A percentile compares a stretch with the other conserved stretches of the same genome.
These are phyloP conservation scores for Chrysaora quinquecirrha DNA, from an alignment of 30 jellyfish, hydroid and myxozoan genomes.

Conservation along the genomic window DNA sequence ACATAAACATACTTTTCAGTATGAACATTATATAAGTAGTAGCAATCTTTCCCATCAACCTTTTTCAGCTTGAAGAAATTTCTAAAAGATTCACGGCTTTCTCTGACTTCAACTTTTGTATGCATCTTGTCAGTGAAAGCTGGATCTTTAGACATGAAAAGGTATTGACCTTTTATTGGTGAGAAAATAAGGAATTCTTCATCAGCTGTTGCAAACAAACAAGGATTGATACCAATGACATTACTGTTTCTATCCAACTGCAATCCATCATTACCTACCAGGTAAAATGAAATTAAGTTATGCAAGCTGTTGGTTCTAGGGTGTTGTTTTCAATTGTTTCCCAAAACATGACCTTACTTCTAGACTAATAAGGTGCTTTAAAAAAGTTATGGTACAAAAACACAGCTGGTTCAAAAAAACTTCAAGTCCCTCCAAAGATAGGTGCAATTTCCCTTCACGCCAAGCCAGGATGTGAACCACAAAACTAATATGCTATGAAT, in stretches of 20 bases:
- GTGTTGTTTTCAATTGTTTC: no score
- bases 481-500: no score
- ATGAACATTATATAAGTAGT: conserved; percentile 25
- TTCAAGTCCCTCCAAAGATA: no score
- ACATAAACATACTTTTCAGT: conserved; percentile 60
- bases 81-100: conserved; percentile 28
- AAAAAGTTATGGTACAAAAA: no score
- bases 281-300: no score
- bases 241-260: conserved; percentile 19
- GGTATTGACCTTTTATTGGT: conserved; percentile 6
- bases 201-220: conserved; percentile 43
- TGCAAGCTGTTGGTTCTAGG: no score
- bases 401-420: no score
- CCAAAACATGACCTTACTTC: no score
- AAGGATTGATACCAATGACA: conserved; percentile 25
- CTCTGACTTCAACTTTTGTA: conserved; percentile 50
- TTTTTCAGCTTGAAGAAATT: conserved; percentile 46
- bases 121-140: conserved; percentile 44
- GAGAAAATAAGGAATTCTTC: conserved; percentile 45
- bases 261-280: not conserved
- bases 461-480: no score
- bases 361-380: no score
- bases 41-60: conserved; percentile 12
- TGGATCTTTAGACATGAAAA: conserved; percentile 71
- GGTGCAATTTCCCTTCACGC: no score